Percentiles rank a stretch among this genome's conserved stretches.
These are phyloP conservation scores for Stigmatopora nigra DNA, from an alignment of 2,113 vertebrate species.

Conservation along the genomic window DNA sequence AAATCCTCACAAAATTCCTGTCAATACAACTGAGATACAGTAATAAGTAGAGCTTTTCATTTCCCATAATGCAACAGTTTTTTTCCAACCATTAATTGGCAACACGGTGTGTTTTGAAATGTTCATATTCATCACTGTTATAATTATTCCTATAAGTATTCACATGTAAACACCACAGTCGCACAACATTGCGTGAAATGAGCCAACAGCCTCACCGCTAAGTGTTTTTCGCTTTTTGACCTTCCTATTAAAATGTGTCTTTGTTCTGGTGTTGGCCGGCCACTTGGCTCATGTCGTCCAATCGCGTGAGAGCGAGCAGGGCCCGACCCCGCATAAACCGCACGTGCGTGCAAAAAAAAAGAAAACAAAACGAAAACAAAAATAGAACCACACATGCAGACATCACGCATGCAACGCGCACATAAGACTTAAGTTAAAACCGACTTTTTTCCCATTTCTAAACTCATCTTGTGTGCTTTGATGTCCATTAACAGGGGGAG, in stretches of 20 bases:
- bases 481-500: background rate
- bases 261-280: background rate
- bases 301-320: background rate
- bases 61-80: background rate
- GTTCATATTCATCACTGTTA: conserved; percentile 11
- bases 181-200: background rate
- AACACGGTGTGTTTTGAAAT: conserved; percentile 11
- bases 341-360: background rate
- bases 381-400: background rate
- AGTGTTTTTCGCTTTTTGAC: background rate
- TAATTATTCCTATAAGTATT: conserved; percentile 1
- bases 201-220: background rate
- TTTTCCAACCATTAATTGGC: conserved; percentile 13
- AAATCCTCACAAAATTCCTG: background rate
- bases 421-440: background rate
- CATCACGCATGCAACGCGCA: conserved; percentile 2
- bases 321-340: background rate
- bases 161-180: conserved; percentile 76
- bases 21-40: background rate
- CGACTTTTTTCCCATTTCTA: background rate
- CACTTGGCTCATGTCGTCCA: background rate
- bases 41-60: background rate
- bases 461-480: background rate
- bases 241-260: background rate
- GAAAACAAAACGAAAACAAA: no score